Evolutionary conservation across 2,797 vertebrate genomes (phyloP).

Genomic region (Sciurus carolinensis): DNA sequence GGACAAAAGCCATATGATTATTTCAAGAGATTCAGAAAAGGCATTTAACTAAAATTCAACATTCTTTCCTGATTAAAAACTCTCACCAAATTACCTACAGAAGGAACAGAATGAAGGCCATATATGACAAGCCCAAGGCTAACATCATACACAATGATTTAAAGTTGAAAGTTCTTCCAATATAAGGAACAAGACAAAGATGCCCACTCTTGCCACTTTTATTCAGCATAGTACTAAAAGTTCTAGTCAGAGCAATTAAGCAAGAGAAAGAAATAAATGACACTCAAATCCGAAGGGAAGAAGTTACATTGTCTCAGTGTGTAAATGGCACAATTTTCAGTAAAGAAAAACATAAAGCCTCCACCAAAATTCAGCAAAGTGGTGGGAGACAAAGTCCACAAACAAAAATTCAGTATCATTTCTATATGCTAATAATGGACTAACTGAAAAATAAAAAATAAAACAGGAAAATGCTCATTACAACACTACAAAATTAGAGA

Average conservation of each 20-base stretch:
- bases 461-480: background rate
- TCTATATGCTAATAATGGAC: background rate
- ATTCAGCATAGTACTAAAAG: background rate
- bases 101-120: background rate
- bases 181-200: background rate
- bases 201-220: background rate
- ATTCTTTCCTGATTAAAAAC: background rate
- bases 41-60: background rate
- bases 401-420: background rate
- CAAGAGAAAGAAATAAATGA: background rate
- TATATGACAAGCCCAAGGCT: background rate
- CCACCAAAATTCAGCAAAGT: background rate
- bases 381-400: background rate
- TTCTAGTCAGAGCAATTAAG: background rate
- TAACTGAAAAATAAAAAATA: background rate
- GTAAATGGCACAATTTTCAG: background rate
- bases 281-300: background rate
- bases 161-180: background rate
- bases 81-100: background rate
- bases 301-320: background rate
- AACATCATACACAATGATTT: background rate
- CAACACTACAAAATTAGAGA: background rate
- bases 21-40: background rate
- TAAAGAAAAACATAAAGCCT: background rate
- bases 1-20: background rate